Conservation (phyloP, 2,797 vertebrate genomes). For the Sebastes umbrosus region DNA sequence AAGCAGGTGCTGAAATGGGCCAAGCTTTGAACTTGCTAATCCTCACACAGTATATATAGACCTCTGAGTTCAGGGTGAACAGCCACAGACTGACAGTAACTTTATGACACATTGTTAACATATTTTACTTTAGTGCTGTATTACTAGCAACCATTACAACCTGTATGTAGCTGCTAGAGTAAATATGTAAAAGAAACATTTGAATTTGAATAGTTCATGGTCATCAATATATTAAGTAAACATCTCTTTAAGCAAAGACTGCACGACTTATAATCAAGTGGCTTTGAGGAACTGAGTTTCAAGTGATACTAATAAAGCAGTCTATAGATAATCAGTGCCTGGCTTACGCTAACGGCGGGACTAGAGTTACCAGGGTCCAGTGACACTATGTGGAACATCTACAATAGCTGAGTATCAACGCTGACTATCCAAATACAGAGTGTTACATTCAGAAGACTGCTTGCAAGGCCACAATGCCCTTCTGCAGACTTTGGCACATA, state of each 20-base stretch:
- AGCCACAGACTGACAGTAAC: slow-evolving; percentile 43
- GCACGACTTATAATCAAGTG: not conserved
- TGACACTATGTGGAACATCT: slow-evolving; percentile 29
- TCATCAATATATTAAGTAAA: not conserved
- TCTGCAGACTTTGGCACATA: slow-evolving; percentile 38
- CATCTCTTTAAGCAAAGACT: not conserved
- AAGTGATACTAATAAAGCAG: not conserved
- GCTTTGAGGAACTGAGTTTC: not conserved
- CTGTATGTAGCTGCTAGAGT: not conserved
- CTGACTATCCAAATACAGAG: slow-evolving; percentile 46
- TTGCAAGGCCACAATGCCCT: slow-evolving; percentile 63
- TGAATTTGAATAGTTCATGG: not conserved
- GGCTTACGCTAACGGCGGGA: not conserved
- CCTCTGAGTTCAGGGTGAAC: slow-evolving; percentile 56
- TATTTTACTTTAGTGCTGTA: slow-evolving; percentile 22
- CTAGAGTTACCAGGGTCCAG: slow-evolving; percentile 25
- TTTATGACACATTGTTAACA: slow-evolving; percentile 53
- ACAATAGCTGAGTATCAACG: slow-evolving; percentile 29
- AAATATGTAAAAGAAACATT: not conserved
- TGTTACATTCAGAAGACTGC: slow-evolving; percentile 29
- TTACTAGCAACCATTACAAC: not conserved
- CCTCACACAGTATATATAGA: slow-evolving; percentile 82
- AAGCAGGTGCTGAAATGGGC: slow-evolving; percentile 78
- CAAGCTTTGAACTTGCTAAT: slow-evolving; percentile 73
- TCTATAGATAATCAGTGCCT: slow-evolving; percentile 7